Percentiles rank a stretch among this genome's conserved stretches.
Conservation (phyloP, 2,888 invertebrate species). For the Acholoe squamosa region DNA sequence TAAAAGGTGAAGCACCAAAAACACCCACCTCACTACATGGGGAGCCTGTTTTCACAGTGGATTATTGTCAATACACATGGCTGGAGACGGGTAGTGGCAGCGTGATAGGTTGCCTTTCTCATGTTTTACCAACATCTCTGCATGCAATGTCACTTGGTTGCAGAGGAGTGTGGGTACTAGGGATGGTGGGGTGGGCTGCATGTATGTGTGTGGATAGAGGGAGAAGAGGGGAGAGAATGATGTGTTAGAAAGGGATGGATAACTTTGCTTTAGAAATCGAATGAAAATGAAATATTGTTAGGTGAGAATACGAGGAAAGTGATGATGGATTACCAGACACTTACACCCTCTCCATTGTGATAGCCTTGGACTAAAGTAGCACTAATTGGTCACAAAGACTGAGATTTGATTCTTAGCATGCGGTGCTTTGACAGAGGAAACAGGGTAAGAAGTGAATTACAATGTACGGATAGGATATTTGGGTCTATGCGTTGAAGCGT, state of each 20-base stretch:
- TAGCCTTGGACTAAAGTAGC: too few species aligned
- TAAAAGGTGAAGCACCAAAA: neutral
- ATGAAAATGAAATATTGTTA: too few species aligned
- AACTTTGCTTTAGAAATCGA: too few species aligned
- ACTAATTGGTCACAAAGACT: too few species aligned
- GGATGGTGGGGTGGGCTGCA: neutral
- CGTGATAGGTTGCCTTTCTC: neutral
- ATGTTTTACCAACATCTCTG: neutral
- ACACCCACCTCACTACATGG: neutral
- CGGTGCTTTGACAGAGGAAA: too few species aligned
- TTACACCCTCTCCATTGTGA: too few species aligned
- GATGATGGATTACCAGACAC: too few species aligned
- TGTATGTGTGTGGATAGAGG: neutral
- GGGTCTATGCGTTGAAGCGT: too few species aligned
- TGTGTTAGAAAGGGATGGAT: neutral
- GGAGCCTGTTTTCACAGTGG: slow-evolving; percentile 3
- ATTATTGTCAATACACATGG: slow-evolving; percentile 11
- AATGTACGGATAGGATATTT: too few species aligned
- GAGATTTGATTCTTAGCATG: too few species aligned
- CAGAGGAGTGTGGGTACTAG: neutral
- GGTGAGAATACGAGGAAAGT: too few species aligned
- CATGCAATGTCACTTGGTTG: neutral
- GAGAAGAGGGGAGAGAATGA: neutral
- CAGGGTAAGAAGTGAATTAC: too few species aligned
- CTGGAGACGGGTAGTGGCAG: neutral